These are phyloP conservation scores for Lycophotia porphyrea DNA, from an alignment of 2,888 invertebrate species.

Conservation along the genomic window DNA sequence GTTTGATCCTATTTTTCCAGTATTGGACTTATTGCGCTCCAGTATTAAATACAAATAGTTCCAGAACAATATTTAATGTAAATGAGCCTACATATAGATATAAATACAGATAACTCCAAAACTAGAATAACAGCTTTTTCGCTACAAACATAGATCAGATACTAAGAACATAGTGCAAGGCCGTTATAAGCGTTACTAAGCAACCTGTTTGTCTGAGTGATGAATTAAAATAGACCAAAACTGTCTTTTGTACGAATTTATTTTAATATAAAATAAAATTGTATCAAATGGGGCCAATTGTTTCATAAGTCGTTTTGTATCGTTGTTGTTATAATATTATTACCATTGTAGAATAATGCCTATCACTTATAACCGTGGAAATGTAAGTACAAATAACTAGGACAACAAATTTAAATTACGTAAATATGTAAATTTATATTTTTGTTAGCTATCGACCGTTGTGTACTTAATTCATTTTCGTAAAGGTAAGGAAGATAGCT, in stretches of 20 bases:
- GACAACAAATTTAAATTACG: slow-evolving; percentile 26
- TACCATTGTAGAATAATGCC: slow-evolving; percentile 80
- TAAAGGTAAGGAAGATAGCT: slow-evolving; percentile 85
- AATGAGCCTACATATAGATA: not conserved
- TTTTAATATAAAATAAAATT: slow-evolving; percentile 74
- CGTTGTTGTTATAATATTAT: slow-evolving; percentile 65
- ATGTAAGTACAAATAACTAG: slow-evolving; percentile 83
- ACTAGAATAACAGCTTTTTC: slow-evolving; percentile 2
- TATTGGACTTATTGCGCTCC: not conserved
- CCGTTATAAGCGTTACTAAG: slow-evolving; percentile 72
- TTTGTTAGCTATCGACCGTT: slow-evolving; percentile 31
- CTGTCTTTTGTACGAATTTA: slow-evolving; percentile 86
- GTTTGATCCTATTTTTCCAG: slow-evolving; percentile 3
- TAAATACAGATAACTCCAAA: not conserved
- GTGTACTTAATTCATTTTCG: slow-evolving; percentile 40
- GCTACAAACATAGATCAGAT: not conserved
- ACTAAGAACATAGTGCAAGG: slow-evolving; percentile 7
- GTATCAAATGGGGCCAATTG: slow-evolving; percentile 81
- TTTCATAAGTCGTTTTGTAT: slow-evolving; percentile 68
- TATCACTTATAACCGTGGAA: slow-evolving; percentile 86
- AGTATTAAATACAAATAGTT: not conserved
- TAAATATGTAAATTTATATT: slow-evolving; percentile 57
- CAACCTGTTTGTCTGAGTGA: slow-evolving; percentile 75
- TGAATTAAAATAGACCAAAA: slow-evolving; percentile 80
- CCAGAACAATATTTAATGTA: not conserved